Evolutionary conservation across 2,113 vertebrate species (phyloP).

Genomic region (Origma solitaria): DNA sequence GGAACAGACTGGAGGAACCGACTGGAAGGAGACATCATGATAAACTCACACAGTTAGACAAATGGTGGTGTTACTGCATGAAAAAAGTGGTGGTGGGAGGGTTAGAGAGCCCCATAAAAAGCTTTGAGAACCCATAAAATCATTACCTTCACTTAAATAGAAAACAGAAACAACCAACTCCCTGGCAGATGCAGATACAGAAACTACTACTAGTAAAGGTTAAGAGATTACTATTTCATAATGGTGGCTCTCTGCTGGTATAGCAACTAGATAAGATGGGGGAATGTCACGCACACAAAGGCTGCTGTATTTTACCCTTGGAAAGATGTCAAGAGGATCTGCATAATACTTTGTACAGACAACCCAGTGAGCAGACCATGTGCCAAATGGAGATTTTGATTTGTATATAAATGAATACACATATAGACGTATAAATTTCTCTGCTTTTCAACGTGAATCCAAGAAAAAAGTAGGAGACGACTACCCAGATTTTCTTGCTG

Average conservation of each 20-base stretch:
- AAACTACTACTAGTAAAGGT: background rate
- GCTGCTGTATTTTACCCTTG: background rate
- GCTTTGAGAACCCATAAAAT: background rate
- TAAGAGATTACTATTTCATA: background rate
- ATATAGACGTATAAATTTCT: background rate
- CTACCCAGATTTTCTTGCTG: background rate
- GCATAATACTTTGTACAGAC: background rate
- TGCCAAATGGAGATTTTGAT: background rate
- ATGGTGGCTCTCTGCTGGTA: background rate
- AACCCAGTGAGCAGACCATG: background rate
- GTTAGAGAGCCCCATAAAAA: background rate
- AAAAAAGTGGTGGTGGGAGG: background rate
- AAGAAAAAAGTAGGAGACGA: background rate
- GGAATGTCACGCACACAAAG: background rate
- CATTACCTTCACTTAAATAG: background rate
- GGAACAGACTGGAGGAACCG: background rate
- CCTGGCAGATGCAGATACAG: background rate
- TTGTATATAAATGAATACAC: background rate
- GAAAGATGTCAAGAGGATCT: slow-evolving; percentile 14
- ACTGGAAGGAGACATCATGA: background rate
- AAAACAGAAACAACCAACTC: background rate
- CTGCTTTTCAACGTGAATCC: background rate
- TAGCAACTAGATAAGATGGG: background rate
- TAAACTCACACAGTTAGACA: background rate
- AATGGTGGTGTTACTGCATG: background rate